phyloP scores from a whole-genome alignment of 2,888 invertebrate genomes.

The Eupeodes luniger region DNA sequence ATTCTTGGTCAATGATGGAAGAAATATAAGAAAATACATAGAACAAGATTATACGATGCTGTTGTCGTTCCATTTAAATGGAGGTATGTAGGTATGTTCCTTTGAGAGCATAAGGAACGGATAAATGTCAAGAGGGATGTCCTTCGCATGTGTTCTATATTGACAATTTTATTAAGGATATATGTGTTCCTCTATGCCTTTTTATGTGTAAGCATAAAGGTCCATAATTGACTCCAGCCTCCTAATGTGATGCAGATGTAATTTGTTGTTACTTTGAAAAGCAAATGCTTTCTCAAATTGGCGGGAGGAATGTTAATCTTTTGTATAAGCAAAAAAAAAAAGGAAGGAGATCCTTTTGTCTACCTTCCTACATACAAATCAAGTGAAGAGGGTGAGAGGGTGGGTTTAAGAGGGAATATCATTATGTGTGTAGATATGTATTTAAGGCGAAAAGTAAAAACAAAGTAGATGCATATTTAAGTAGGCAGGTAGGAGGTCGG shows the following conservation, averaged over 20 bases:
- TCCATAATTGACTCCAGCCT: conserved; percentile 33
- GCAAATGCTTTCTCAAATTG: conserved; percentile 1
- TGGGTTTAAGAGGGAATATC: not conserved
- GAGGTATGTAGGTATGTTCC: too few species aligned
- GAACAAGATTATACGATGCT: conserved; percentile 6
- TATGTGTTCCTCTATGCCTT: too few species aligned
- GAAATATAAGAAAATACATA: not conserved
- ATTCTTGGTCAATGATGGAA: not conserved
- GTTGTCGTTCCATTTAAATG: not conserved
- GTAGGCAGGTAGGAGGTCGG: not conserved
- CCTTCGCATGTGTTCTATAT: not conserved
- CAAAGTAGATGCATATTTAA: conserved; percentile 2
- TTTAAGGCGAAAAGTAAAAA: not conserved
- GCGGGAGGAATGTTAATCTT: not conserved
- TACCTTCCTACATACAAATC: not conserved
- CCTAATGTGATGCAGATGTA: conserved; percentile 31
- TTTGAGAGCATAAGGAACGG: not conserved
- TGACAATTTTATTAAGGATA: conserved; percentile 26
- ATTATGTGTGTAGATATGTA: too few species aligned
- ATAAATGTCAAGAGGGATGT: conserved; percentile 7
- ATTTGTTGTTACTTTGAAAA: conserved; percentile 35
- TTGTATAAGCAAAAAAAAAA: not conserved
- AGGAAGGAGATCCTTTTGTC: not conserved
- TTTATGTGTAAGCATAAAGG: not conserved
- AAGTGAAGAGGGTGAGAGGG: too few species aligned